Percentiles rank a stretch among this genome's conserved stretches.
Evolutionary conservation across 2,888 invertebrate genomes (phyloP).

Genomic region (Melanostoma scalare): DNA sequence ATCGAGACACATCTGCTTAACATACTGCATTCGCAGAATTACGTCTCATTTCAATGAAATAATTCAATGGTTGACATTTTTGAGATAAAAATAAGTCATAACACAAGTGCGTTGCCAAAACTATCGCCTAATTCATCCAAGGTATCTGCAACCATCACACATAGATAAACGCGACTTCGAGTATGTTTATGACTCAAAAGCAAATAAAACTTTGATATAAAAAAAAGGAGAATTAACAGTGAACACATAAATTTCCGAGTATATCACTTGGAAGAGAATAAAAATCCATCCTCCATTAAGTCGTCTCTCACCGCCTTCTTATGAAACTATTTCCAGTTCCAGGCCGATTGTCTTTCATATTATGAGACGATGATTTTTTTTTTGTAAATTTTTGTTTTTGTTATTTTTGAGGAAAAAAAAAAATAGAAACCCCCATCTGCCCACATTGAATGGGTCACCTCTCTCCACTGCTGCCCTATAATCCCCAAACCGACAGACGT

Average conservation of each 20-base stretch:
- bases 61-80: slow-evolving; percentile 62
- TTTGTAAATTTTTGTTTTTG: slow-evolving; percentile 9
- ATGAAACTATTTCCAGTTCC: slow-evolving; percentile 26
- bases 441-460: slow-evolving; percentile 46
- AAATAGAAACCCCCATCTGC: slow-evolving; percentile 52
- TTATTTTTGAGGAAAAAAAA: slow-evolving; percentile 38
- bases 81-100: slow-evolving; percentile 56
- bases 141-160: slow-evolving; percentile 10
- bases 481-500: slow-evolving; percentile 2
- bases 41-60: slow-evolving; percentile 52
- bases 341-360: slow-evolving; percentile 58
- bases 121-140: slow-evolving; percentile 58
- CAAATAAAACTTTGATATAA: slow-evolving; percentile 34
- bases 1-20: slow-evolving; percentile 62
- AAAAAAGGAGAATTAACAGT: slow-evolving; percentile 54
- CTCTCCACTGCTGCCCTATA: slow-evolving; percentile 9
- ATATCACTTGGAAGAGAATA: slow-evolving; percentile 80
- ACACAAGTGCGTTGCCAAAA: slow-evolving; percentile 63
- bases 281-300: slow-evolving; percentile 52
- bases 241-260: slow-evolving; percentile 78
- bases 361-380: slow-evolving; percentile 29
- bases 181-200: slow-evolving; percentile 18
- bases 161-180: not conserved
- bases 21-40: slow-evolving; percentile 36
- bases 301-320: not conserved